Evolutionary conservation across 1,140 invertebrate species (phyloP).

Genomic region (Cydia fagiglandana): DNA sequence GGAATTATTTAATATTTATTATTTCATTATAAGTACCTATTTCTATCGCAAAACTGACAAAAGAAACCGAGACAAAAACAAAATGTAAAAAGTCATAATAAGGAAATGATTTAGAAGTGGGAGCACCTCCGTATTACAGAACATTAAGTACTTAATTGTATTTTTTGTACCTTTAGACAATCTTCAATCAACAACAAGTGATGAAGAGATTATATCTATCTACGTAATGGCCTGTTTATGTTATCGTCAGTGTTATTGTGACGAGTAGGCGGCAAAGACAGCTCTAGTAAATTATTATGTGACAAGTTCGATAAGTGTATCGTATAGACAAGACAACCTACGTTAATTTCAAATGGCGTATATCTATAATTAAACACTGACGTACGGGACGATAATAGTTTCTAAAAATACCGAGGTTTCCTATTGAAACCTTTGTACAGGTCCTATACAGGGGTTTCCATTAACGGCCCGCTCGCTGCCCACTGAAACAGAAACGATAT

Average conservation of each 20-base stretch:
- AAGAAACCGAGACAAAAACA: too few species aligned
- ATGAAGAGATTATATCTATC: not conserved
- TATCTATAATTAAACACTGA: not conserved
- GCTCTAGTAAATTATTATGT: not conserved
- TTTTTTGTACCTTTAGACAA: not conserved
- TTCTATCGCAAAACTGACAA: too few species aligned
- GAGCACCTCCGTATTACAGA: too few species aligned
- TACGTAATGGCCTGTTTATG: not conserved
- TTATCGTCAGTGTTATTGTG: not conserved
- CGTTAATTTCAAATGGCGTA: not conserved
- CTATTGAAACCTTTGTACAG: conserved; percentile 22
- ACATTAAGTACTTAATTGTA: not conserved
- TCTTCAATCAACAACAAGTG: not conserved
- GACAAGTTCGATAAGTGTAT: not conserved
- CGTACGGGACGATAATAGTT: conserved; percentile 3
- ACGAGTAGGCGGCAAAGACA: not conserved
- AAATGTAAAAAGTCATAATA: too few species aligned
- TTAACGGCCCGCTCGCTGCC: conserved; percentile 2
- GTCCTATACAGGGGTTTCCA: conserved; percentile 6
- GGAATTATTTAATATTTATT: too few species aligned
- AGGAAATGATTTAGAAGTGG: too few species aligned
- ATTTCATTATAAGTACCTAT: too few species aligned
- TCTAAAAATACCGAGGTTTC: not conserved
- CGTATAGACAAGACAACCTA: not conserved
- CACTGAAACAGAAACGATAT: not conserved